Conservation (phyloP, 2,113 vertebrate species). For the Mobula birostris region DNA sequence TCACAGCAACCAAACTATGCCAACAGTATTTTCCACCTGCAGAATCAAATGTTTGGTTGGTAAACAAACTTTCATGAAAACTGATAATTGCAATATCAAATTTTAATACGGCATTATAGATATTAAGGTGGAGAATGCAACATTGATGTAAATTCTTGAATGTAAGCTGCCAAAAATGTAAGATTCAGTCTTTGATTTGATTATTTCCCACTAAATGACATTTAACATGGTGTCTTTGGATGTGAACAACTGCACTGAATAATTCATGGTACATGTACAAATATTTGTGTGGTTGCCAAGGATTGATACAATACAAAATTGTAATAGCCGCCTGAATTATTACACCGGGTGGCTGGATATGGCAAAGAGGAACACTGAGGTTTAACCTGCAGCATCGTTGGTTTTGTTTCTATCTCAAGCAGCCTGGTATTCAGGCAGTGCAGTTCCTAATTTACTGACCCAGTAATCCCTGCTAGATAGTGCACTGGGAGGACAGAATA, state of each 20-base stretch:
- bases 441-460: conserved; percentile 23
- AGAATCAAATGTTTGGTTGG: not conserved
- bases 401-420: not conserved
- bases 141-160: not conserved
- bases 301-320: not conserved
- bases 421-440: not conserved
- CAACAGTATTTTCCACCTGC: conserved; percentile 25
- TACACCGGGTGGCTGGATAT: not conserved
- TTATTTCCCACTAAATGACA: not conserved
- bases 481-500: not conserved
- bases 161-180: not conserved
- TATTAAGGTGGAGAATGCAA: not conserved
- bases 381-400: not conserved
- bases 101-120: not conserved
- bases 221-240: not conserved
- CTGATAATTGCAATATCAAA: not conserved
- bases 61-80: not conserved
- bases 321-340: not conserved
- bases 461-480: not conserved
- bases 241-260: not conserved
- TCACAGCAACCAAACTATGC: conserved; percentile 6
- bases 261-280: not conserved
- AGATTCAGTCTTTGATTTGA: not conserved
- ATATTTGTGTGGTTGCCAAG: not conserved
- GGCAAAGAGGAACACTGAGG: not conserved